Evolutionary conservation across 1,140 invertebrate genomes (phyloP).

Genomic region (Eurosta solidaginis): DNA sequence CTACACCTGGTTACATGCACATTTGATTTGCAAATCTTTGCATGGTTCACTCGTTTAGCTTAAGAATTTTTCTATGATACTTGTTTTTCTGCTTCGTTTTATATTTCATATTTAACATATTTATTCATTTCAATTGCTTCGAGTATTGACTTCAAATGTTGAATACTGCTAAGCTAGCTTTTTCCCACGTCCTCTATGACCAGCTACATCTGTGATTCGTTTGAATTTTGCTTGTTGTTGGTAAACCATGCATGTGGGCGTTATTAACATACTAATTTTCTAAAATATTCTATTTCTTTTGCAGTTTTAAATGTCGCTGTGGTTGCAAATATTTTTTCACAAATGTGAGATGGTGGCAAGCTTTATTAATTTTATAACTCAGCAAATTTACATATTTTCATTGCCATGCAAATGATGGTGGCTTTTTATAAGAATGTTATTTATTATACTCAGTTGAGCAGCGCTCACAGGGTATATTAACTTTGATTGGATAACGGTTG

Average conservation of each 20-base stretch:
- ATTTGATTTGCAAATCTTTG: not conserved
- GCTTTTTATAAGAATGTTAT: no score
- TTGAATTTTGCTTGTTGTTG: not conserved
- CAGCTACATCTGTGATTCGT: not conserved
- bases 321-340: not conserved
- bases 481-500: no score
- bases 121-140: not conserved
- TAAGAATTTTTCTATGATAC: not conserved
- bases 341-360: not conserved
- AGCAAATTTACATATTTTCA: not conserved
- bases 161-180: not conserved
- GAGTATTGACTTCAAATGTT: not conserved
- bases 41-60: not conserved
- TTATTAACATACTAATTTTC: not conserved
- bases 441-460: no score
- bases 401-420: no score
- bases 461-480: no score
- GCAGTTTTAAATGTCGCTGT: not conserved
- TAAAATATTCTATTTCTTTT: not conserved
- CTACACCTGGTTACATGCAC: not conserved
- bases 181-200: constrained; percentile 13
- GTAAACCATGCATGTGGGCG: constrained; percentile 3
- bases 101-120: not conserved
- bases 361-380: not conserved
- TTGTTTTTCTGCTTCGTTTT: not conserved